phyloP scores from a whole-genome alignment of 2,888 invertebrate species.

The Atherix ibis region DNA sequence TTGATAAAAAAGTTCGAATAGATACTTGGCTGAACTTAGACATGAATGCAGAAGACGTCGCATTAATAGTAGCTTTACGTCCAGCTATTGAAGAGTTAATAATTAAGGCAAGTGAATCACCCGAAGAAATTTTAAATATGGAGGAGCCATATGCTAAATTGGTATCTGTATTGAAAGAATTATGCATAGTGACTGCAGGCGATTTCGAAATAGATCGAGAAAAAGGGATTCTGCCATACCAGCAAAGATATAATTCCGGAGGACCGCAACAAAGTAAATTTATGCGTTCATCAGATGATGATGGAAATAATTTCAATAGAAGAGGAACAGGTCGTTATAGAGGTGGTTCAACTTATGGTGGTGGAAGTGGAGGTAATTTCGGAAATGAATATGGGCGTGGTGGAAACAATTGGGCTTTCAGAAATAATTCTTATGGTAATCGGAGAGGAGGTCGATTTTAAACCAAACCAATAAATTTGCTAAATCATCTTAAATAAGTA shows the following conservation, averaged over 20 bases:
- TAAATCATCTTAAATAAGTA: too few species aligned
- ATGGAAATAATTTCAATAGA: slow-evolving; percentile 7
- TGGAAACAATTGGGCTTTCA: too few species aligned
- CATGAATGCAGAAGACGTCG: slow-evolving; percentile 64
- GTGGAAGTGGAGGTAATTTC: slow-evolving; percentile 13
- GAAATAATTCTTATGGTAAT: too few species aligned
- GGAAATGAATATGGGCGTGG: slow-evolving; percentile 2
- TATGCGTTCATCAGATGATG: slow-evolving; percentile 14
- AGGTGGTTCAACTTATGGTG: slow-evolving; percentile 15
- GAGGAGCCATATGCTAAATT: slow-evolving; percentile 33
- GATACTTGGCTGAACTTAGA: slow-evolving; percentile 91
- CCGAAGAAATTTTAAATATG: slow-evolving; percentile 51
- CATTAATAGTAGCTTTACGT: slow-evolving; percentile 67
- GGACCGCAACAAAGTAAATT: slow-evolving; percentile 17
- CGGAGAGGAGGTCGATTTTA: too few species aligned
- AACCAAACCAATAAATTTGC: too few species aligned
- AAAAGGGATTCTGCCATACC: slow-evolving; percentile 23
- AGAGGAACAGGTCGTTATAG: slow-evolving; percentile 15
- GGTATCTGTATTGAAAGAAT: slow-evolving; percentile 49
- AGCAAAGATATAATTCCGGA: slow-evolving; percentile 17
- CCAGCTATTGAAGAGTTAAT: slow-evolving; percentile 80
- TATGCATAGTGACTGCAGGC: slow-evolving; percentile 66
- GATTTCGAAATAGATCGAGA: slow-evolving; percentile 49
- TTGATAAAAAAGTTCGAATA: slow-evolving; percentile 50
- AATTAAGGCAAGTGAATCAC: slow-evolving; percentile 60